phyloP scores from a whole-genome alignment of 2,797 vertebrate species.

The Pteronotus mesoamericanus region DNA sequence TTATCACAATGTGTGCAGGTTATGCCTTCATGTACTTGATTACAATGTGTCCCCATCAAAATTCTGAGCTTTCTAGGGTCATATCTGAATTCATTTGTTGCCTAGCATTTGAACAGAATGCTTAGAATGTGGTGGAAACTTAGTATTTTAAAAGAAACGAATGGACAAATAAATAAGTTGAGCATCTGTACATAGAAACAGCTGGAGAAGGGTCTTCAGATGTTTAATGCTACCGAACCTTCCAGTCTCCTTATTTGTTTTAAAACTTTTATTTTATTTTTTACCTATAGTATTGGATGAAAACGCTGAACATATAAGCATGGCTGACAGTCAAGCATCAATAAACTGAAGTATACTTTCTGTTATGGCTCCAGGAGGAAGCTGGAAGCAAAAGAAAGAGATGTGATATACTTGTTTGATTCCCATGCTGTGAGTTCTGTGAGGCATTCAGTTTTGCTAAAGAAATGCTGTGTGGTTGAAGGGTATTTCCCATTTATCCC shows the following conservation, averaged over 20 bases:
- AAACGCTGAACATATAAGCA: fast-evolving
- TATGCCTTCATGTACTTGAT: fast-evolving
- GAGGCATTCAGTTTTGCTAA: neutral
- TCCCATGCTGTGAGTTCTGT: neutral
- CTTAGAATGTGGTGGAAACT: neutral
- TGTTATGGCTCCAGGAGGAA: neutral
- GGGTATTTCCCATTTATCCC: neutral
- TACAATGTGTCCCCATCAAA: neutral
- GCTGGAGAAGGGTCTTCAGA: neutral
- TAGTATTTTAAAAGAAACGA: neutral
- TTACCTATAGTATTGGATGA: neutral
- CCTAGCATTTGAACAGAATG: neutral
- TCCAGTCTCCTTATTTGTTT: neutral
- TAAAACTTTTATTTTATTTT: neutral
- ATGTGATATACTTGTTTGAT: neutral
- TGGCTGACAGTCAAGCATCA: neutral
- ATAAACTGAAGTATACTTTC: neutral
- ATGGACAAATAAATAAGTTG: neutral
- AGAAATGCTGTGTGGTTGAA: neutral
- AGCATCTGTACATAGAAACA: neutral
- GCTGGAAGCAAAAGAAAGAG: neutral
- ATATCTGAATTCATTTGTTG: too few relatives aligned
- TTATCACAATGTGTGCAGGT: fast-evolving
- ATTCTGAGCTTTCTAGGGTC: neutral
- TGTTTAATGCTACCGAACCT: neutral